Percentiles rank a stretch among this genome's conserved stretches.
Conservation (phyloP, 2,797 vertebrate genomes). For the Choloepus didactylus region DNA sequence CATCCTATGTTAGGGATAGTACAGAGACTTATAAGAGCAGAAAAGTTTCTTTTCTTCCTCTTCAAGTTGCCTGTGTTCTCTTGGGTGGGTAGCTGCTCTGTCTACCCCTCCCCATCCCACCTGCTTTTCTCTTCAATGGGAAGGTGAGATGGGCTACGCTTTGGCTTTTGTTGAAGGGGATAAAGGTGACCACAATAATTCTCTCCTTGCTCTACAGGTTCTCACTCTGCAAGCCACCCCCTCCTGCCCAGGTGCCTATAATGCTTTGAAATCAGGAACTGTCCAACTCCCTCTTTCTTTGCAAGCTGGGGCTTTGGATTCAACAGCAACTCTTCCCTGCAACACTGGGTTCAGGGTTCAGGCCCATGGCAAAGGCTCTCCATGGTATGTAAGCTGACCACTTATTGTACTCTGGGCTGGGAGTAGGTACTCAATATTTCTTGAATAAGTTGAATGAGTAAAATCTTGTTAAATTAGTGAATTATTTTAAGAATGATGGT, state of each 20-base stretch:
- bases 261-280: not conserved
- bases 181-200: not conserved
- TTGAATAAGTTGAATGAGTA: not conserved
- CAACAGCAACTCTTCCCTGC: not conserved
- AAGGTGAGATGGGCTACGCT: not conserved
- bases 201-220: not conserved
- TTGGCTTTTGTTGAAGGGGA: not conserved
- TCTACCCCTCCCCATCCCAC: accelerated
- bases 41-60: accelerated
- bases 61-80: not conserved
- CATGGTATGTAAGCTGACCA: accelerated
- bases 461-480: not conserved
- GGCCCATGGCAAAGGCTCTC: not conserved
- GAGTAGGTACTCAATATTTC: not conserved
- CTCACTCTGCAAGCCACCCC: not conserved
- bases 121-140: not conserved
- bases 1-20: accelerated
- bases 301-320: no score
- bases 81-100: not conserved
- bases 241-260: not conserved
- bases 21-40: not conserved
- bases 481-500: not conserved
- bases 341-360: accelerated
- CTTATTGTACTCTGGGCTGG: not conserved
- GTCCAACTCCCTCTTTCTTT: not conserved